Conservation (phyloP, 2,888 invertebrate species). For the Drosophila phalerata region DNA sequence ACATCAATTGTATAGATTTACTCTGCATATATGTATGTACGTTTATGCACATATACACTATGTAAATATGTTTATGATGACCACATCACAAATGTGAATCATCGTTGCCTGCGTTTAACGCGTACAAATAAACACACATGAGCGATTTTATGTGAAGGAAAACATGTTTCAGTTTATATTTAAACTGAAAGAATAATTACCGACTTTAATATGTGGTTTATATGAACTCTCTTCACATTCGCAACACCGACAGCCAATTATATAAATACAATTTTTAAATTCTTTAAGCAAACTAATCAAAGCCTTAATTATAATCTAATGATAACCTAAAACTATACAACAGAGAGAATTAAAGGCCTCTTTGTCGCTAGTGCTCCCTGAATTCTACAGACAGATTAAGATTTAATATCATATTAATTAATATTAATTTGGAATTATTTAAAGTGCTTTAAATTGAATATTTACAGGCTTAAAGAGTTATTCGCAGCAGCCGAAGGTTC, state of each 20-base stretch:
- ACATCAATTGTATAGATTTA: slow-evolving; percentile 9
- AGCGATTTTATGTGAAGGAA: slow-evolving; percentile 35
- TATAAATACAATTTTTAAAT: too few relatives aligned
- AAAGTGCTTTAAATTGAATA: background rate
- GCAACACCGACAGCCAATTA: too few relatives aligned
- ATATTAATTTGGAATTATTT: background rate
- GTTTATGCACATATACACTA: slow-evolving; percentile 9
- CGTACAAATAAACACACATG: slow-evolving; percentile 39
- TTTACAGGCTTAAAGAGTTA: slow-evolving; percentile 11
- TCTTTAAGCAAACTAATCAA: too few relatives aligned
- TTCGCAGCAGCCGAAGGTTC: slow-evolving; percentile 1
- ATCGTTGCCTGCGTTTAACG: slow-evolving; percentile 28
- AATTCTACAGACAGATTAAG: too few relatives aligned
- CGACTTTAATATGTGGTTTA: background rate
- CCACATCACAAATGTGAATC: slow-evolving; percentile 53
- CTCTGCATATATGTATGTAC: slow-evolving; percentile 21
- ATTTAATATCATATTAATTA: too few relatives aligned
- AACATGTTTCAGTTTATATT: background rate
- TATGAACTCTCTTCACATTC: too few relatives aligned
- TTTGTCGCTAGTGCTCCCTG: too few relatives aligned
- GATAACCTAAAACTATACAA: too few relatives aligned
- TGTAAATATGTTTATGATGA: slow-evolving; percentile 50
- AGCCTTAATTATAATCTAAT: too few relatives aligned
- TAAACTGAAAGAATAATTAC: background rate
- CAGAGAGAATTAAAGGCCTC: too few relatives aligned